Percentiles rank a stretch among this genome's conserved stretches.
phyloP scores from a whole-genome alignment of 2,113 vertebrate genomes.

The Chaenocephalus aceratus region DNA sequence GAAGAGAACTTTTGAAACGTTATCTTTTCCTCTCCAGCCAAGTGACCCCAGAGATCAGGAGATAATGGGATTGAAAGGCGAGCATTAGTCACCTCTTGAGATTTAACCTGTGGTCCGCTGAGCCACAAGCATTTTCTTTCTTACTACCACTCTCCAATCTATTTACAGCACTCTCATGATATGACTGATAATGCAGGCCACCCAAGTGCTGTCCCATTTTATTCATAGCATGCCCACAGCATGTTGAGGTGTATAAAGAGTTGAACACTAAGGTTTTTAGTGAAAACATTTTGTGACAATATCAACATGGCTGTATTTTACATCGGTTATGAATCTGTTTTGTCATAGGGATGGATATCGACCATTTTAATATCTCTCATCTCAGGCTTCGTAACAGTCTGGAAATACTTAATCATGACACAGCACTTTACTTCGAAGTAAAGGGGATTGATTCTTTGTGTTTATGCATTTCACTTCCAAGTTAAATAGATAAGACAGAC shows the following conservation, averaged over 20 bases:
- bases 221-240: neutral
- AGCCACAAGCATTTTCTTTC: constrained; percentile 31
- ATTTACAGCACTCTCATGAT: constrained; percentile 32
- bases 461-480: constrained; percentile 5
- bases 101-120: constrained; percentile 34
- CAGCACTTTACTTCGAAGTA: neutral
- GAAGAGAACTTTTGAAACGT: neutral
- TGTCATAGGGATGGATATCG: neutral
- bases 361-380: neutral
- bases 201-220: constrained; percentile 5
- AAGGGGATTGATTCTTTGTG: neutral
- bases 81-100: constrained; percentile 9
- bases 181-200: neutral
- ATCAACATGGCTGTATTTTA: neutral
- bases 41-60: constrained; percentile 20
- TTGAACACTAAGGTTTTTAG: neutral
- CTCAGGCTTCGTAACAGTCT: constrained; percentile 10
- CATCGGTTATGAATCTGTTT: neutral
- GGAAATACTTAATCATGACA: constrained; percentile 5
- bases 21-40: constrained; percentile 21
- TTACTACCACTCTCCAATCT: constrained; percentile 30
- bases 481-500: neutral
- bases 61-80: constrained; percentile 15
- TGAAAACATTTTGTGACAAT: neutral
- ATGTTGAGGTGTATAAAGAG: neutral